A percentile compares a stretch with the other conserved stretches of the same genome.
Conservation (phyloP, 2,113 vertebrate genomes). For the Condylura cristata region DNA sequence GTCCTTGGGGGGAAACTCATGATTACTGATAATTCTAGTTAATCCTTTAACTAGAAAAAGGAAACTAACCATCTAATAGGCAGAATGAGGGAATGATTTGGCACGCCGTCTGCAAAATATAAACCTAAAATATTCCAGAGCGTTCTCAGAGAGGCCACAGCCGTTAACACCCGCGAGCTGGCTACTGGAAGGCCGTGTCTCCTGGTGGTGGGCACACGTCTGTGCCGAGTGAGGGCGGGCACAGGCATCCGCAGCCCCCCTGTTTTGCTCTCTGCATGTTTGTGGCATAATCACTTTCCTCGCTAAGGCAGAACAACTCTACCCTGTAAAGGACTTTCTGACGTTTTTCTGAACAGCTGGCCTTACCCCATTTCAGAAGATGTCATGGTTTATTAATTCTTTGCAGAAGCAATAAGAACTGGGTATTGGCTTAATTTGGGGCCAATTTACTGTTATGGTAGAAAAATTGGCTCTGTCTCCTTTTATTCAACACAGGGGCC, state of each 20-base stretch:
- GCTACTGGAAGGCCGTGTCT: constrained; percentile 44
- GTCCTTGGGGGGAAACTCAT: constrained; percentile 71
- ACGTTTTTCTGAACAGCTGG: constrained; percentile 79
- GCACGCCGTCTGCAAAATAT: constrained; percentile 70
- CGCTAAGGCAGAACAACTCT: constrained; percentile 74
- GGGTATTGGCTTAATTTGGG: constrained; percentile 84
- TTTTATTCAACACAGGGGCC: constrained; percentile 72
- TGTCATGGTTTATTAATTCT: constrained; percentile 87
- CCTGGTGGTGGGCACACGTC: background rate
- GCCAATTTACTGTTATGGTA: constrained; percentile 81
- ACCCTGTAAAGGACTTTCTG: constrained; percentile 73
- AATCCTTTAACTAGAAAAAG: constrained; percentile 79
- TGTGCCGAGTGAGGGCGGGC: background rate
- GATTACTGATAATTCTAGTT: constrained; percentile 79
- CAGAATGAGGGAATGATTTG: constrained; percentile 72
- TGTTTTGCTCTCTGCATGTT: constrained; percentile 78
- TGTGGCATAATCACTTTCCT: constrained; percentile 75
- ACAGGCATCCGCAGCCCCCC: background rate
- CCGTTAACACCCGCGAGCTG: constrained; percentile 46
- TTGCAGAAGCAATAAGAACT: constrained; percentile 82
- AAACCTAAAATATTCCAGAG: constrained; percentile 75
- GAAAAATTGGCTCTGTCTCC: constrained; percentile 79
- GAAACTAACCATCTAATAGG: constrained; percentile 79
- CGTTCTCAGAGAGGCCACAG: constrained; percentile 71
- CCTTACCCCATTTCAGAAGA: constrained; percentile 78